phyloP scores from a whole-genome alignment of 2,888 invertebrate genomes.

The Flabesymbios commensalis region DNA sequence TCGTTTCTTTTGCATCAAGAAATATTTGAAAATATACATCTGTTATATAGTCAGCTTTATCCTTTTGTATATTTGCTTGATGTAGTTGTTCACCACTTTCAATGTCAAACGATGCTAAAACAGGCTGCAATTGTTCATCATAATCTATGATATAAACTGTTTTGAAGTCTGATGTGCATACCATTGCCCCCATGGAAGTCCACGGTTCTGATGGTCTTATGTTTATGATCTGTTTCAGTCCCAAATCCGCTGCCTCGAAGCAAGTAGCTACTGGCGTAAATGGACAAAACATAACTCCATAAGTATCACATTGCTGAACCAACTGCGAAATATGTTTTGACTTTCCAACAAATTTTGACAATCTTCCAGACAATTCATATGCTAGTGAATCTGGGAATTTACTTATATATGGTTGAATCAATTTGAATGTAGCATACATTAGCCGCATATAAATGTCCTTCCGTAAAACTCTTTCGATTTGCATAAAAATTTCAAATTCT shows the following conservation, averaged over 20 bases:
- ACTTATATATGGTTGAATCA: slow-evolving; percentile 27
- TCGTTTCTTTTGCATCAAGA: not conserved
- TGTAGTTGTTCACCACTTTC: not conserved
- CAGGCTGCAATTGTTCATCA: not conserved
- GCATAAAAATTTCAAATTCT: slow-evolving; percentile 69
- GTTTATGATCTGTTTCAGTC: not conserved
- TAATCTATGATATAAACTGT: slow-evolving; percentile 1
- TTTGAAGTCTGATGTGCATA: not conserved
- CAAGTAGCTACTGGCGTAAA: slow-evolving; percentile 2
- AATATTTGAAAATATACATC: not conserved
- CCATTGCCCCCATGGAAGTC: not conserved
- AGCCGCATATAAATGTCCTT: slow-evolving; percentile 14
- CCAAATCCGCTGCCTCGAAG: slow-evolving; percentile 4
- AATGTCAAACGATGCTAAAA: not conserved
- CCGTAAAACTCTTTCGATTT: not conserved
- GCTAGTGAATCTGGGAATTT: slow-evolving; percentile 66
- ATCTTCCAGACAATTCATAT: slow-evolving; percentile 85
- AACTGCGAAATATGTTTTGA: slow-evolving; percentile 78
- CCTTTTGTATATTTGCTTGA: not conserved
- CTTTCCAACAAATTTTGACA: slow-evolving; percentile 84
- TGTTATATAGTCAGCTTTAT: not conserved
- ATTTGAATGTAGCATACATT: slow-evolving; percentile 21
- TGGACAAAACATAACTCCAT: slow-evolving; percentile 51
- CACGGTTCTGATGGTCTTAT: not conserved
- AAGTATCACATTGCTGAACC: slow-evolving; percentile 58